Evolutionary conservation across 1,140 invertebrate genomes (phyloP), one percentile per base, ranked within the genome.

Genomic region (Mercenaria mercenaria): DNA sequence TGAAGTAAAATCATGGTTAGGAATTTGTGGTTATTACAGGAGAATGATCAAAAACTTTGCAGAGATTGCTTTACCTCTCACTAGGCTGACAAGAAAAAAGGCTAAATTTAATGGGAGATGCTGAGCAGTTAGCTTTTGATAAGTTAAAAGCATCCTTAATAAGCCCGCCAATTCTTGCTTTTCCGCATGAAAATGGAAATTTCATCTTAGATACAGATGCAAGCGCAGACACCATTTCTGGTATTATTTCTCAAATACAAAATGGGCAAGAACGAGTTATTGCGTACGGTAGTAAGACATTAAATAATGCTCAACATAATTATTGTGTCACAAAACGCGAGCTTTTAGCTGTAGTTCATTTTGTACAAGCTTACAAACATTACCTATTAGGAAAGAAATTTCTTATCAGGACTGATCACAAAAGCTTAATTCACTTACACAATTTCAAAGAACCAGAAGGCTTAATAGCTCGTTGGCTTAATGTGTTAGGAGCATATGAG

Each of bases 1-100:
- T 84, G 93, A 96, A 37, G 80, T 96, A 10, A 59, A 47, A 32
- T 81, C 69, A 84, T 91, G 88, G 47, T 41, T 91, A 34, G 88
- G 88, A 41, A 77, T 90, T 37, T 72, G 69, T 72, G 67, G 64
- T 56, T 92, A 88, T 76, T 92, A 90, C 67, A 47, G 80, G 37
- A 76, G 41, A 47, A 83, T 77, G 56, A 90, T 92, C 20, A 76
- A 76, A 20, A 37, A 87, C 37, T 87, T 56, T 61, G 11, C 84
- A n/a, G 26, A 74, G 41, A 59, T 80, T 81, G 11, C 52, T 47
- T 10, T 52, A 11, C 59, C 86, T 26, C 39, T 81, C 23, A 81
- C 32, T 50, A 47, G 11, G 23, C 39, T 88, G 29, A 88, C 77
- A 10, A 81, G 50, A 26, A 88, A 88, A 39, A 52, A 50, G 11